A percentile compares a stretch with the other conserved stretches of the same genome.
phyloP scores from a whole-genome alignment of 2,113 vertebrate genomes.

The Natator depressus region DNA sequence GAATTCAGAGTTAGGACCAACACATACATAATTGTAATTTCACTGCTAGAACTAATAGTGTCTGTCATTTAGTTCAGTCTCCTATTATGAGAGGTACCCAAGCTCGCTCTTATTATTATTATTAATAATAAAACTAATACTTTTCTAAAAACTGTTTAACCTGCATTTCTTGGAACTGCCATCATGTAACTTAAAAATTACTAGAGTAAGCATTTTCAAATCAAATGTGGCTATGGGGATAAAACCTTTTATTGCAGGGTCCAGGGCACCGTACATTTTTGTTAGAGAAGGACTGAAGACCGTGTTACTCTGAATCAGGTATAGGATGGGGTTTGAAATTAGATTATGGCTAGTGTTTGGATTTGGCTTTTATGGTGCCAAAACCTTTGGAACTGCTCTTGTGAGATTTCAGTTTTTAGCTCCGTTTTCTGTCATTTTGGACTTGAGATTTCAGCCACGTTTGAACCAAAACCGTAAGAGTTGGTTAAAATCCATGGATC shows the following conservation, averaged over 20 bases:
- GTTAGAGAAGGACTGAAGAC: not conserved
- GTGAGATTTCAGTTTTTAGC: not conserved
- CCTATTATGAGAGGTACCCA: not conserved
- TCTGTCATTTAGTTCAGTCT: not conserved
- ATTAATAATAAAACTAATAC: not conserved
- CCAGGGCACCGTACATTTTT: not conserved
- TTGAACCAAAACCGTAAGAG: not conserved
- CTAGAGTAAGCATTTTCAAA: not conserved
- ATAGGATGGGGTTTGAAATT: not conserved
- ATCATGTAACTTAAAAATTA: not conserved
- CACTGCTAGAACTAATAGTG: not conserved
- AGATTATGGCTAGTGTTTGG: not conserved
- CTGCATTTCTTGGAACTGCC: not conserved
- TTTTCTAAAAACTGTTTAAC: not conserved
- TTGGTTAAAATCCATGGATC: not conserved
- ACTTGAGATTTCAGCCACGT: constrained; percentile 15
- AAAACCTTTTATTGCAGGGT: not conserved
- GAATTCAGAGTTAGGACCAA: not conserved
- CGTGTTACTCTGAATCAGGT: not conserved
- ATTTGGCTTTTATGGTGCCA: not conserved
- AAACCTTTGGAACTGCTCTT: not conserved
- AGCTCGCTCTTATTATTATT: not conserved
- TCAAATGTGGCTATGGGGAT: not conserved
- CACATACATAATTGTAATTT: not conserved
- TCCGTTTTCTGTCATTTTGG: constrained; percentile 20